Evolutionary conservation across 2,888 invertebrate species (phyloP).

Genomic region (Fissipunctia ypsillon): DNA sequence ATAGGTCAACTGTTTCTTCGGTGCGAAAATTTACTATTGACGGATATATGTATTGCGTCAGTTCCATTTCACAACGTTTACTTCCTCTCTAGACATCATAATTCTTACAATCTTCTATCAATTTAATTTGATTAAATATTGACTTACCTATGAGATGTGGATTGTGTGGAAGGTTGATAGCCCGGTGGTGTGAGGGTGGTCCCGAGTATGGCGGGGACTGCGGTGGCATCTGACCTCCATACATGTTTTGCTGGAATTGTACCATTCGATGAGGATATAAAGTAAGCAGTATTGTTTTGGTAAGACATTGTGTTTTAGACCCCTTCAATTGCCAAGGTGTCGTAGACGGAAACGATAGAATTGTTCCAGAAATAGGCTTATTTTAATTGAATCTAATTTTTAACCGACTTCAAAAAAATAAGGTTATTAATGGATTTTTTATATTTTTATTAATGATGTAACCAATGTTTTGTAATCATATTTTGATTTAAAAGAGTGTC

Average conservation of each 20-base stretch:
- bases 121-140: background rate
- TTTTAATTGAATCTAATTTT: too few species aligned
- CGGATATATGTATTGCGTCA: background rate
- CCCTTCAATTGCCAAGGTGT: background rate
- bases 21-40: background rate
- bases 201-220: conserved; percentile 88
- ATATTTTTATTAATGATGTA: too few species aligned
- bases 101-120: background rate
- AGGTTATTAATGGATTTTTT: too few species aligned
- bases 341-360: background rate
- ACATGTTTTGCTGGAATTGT: conserved; percentile 81
- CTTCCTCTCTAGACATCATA: background rate
- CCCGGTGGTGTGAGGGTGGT: conserved; percentile 87
- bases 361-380: background rate
- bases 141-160: conserved; percentile 87
- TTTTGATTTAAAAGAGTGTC: too few species aligned
- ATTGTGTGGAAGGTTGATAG: conserved; percentile 87
- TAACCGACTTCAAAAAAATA: too few species aligned
- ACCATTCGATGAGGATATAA: background rate
- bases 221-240: conserved; percentile 82
- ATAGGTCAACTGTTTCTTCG: background rate
- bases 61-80: background rate
- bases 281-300: background rate
- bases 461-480: too few species aligned
- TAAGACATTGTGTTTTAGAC: background rate